Evolutionary conservation across 2,113 vertebrate species (phyloP).

Genomic region (Tinamus guttatus): DNA sequence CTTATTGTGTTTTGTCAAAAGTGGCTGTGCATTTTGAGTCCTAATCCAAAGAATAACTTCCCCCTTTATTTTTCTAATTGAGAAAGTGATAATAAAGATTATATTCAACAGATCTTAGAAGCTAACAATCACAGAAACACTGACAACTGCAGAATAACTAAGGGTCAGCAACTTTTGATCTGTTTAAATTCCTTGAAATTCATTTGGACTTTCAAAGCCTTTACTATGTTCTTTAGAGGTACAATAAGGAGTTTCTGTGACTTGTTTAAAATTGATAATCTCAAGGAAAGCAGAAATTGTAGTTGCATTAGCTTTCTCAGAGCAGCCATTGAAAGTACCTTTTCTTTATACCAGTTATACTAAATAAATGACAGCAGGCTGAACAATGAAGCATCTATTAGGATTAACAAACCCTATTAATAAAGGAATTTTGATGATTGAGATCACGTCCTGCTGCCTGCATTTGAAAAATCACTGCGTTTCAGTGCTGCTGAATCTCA

Average conservation of each 20-base stretch:
- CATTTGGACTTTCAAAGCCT: background rate
- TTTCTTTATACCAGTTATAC: background rate
- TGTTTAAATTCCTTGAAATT: slow-evolving; percentile 41
- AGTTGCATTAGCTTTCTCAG: background rate
- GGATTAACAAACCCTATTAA: background rate
- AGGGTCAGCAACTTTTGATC: background rate
- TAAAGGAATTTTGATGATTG: background rate
- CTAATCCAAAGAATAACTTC: background rate
- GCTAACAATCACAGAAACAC: background rate
- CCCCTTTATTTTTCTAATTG: background rate
- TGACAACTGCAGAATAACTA: background rate
- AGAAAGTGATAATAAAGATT: background rate
- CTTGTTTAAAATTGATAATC: background rate
- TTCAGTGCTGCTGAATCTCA: background rate
- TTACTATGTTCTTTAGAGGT: background rate
- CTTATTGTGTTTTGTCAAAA: background rate
- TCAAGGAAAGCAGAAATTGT: background rate
- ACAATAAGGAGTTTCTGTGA: background rate
- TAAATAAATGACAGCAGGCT: background rate
- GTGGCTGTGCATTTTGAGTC: background rate
- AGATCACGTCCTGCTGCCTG: background rate
- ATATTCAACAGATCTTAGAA: background rate
- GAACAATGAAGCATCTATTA: background rate
- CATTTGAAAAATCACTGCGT: background rate
- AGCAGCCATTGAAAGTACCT: background rate